phyloP scores from a whole-genome alignment of 2,113 vertebrate genomes.

The Cyphomyrus plagiostoma region DNA sequence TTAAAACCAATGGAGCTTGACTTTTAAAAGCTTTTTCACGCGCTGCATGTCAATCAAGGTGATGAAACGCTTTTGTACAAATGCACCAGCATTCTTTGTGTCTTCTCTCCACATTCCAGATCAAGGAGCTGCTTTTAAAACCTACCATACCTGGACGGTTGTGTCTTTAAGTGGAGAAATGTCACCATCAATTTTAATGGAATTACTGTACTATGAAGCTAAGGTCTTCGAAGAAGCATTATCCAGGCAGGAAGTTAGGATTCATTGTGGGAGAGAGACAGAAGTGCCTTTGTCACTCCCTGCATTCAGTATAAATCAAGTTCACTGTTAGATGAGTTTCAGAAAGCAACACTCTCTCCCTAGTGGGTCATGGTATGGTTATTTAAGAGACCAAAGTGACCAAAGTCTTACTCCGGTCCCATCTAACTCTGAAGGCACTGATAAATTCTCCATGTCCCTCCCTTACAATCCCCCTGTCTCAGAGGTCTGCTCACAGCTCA shows the following conservation, averaged over 20 bases:
- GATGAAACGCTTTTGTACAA: slow-evolving; percentile 19
- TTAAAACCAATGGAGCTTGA: slow-evolving; percentile 37
- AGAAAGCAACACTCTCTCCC: not conserved
- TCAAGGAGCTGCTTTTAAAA: not conserved
- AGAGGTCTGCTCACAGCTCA: not conserved
- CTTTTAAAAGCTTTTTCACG: slow-evolving; percentile 12
- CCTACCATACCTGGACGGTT: not conserved
- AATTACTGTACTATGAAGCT: not conserved
- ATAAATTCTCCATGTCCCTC: not conserved
- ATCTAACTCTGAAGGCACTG: not conserved
- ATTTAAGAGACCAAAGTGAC: not conserved
- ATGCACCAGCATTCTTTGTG: not conserved
- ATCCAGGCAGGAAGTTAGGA: not conserved
- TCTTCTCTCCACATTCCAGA: not conserved
- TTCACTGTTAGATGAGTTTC: not conserved
- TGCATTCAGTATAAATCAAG: not conserved
- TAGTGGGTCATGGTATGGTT: not conserved
- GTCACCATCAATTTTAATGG: not conserved
- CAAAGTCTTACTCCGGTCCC: not conserved
- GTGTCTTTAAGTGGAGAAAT: not conserved
- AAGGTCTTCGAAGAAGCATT: not conserved
- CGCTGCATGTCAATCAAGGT: slow-evolving; percentile 27
- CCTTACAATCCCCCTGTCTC: not conserved
- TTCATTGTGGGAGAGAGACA: not conserved
- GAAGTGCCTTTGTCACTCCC: not conserved